A percentile compares a stretch with the other conserved stretches of the same genome.
Conservation (phyloP, 2,797 vertebrate species). For the Sebastes minor region DNA sequence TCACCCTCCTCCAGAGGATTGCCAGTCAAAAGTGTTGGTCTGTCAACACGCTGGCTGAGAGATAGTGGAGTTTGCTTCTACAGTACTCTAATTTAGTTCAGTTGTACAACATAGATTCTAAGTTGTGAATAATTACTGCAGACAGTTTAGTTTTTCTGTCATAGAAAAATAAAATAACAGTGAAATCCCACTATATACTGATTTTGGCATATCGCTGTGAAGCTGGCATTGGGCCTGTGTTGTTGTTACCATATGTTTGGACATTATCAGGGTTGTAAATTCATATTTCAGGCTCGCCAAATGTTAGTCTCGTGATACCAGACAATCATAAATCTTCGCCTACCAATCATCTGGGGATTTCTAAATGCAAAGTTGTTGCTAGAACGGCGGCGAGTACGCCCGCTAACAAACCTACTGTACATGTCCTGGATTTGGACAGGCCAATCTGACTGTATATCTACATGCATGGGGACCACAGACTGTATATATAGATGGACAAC, state of each 20-base stretch:
- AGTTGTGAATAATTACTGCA: not conserved
- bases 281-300: not conserved
- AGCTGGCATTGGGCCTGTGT: not conserved
- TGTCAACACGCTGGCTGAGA: not conserved
- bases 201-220: not conserved
- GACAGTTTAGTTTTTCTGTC: not conserved
- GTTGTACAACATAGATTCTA: not conserved
- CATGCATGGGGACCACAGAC: no score
- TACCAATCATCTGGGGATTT: no score
- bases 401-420: rapidly evolving
- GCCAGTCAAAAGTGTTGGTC: not conserved
- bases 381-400: no score
- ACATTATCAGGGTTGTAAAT: not conserved
- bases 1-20: slow-evolving; percentile 7
- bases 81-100: not conserved
- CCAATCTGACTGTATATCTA: no score
- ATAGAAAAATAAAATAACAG: not conserved
- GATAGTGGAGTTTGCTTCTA: not conserved
- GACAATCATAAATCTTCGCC: not conserved
- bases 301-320: not conserved
- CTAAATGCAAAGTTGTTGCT: no score
- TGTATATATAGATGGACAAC: no score
- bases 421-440: no score
- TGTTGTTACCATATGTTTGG: not conserved
- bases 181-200: not conserved